A percentile compares a stretch with the other conserved stretches of the same genome.
Evolutionary conservation across 2,113 vertebrate species (phyloP).

Genomic region (Pteronura brasiliensis): DNA sequence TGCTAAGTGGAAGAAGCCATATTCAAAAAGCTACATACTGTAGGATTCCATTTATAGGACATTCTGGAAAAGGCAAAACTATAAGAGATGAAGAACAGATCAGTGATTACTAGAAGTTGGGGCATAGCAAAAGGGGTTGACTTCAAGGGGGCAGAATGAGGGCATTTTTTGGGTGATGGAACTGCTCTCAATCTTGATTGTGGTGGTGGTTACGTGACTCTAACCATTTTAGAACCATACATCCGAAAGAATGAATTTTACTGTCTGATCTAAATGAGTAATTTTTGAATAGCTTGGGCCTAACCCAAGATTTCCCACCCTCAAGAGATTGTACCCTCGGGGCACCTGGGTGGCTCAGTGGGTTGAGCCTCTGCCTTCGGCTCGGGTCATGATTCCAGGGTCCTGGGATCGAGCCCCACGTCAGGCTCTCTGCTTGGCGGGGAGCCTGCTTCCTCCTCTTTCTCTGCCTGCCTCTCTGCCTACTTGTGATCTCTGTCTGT

Average conservation of each 20-base stretch:
- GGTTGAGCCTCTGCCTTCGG: too few relatives aligned
- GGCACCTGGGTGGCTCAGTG: too few relatives aligned
- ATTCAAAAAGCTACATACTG: neutral
- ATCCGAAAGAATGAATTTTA: neutral
- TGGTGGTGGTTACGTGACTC: neutral
- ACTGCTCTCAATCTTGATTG: neutral
- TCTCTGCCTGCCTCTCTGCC: too few relatives aligned
- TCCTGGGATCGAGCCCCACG: too few relatives aligned
- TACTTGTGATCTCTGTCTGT: too few relatives aligned
- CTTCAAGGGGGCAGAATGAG: neutral
- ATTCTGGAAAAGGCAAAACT: slow-evolving; percentile 2
- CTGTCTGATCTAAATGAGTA: neutral
- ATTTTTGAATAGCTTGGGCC: neutral
- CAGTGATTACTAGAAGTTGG: neutral
- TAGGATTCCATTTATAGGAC: neutral
- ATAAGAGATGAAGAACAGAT: neutral
- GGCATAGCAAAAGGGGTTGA: neutral
- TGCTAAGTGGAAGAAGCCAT: neutral
- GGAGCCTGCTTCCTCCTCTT: too few relatives aligned
- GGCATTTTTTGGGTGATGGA: neutral
- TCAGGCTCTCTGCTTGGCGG: too few relatives aligned
- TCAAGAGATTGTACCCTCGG: neutral
- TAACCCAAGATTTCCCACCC: neutral
- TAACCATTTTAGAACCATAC: neutral
- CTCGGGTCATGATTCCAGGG: too few relatives aligned